Evolutionary conservation across 2,113 vertebrate species (phyloP), one percentile per base, ranked within the genome.

Genomic region (Pseudorectes ferrugineus): DNA sequence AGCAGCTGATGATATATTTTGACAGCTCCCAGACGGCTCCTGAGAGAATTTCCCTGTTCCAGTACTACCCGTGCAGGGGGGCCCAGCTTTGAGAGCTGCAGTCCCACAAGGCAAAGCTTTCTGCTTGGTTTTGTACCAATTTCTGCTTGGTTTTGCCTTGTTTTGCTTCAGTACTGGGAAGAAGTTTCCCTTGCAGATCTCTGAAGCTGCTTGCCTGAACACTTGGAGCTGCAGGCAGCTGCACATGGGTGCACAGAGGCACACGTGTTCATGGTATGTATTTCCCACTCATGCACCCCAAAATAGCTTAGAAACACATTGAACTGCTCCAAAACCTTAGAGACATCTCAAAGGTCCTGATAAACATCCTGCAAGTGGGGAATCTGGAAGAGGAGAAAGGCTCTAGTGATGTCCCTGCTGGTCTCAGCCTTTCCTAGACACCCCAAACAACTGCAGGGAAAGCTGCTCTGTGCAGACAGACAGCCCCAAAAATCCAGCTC

Each of bases 1-100:
- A 65, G 82, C 42, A 73, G 75, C 65, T 89, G 78, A 55, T 91
- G 62, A 96, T 75, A 55, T 73, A 92, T 96, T 92, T 95, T 95
- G 93, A 90, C 90, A 96, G 71, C 85, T 92, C 52, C 46, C 85
- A 82, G 77, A 78, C 11, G 0, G 77, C 85, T 94, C 81, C 77
- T 0, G 2, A 66, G 74, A 89, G 72, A 76, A 55, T 77, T 92
- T 65, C 25, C 35, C 59, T 46, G 43, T 49, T 85, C 79, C 79
- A 80, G 14, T 58, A 54, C 21, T 9, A 31, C 20, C 25, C 4
- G 0, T 33, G 31, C 25, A 67, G 71, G 57, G 26, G 22, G 79
- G 26, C 11, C 12, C 67, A 57, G 79, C 51, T 82, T 61, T 0
- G 2, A 52, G 74, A 6, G 2, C 46, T 5, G 2, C 58, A 66